These are phyloP conservation scores for Hololepta plana DNA, from an alignment of 2,888 invertebrate species.

Conservation along the genomic window DNA sequence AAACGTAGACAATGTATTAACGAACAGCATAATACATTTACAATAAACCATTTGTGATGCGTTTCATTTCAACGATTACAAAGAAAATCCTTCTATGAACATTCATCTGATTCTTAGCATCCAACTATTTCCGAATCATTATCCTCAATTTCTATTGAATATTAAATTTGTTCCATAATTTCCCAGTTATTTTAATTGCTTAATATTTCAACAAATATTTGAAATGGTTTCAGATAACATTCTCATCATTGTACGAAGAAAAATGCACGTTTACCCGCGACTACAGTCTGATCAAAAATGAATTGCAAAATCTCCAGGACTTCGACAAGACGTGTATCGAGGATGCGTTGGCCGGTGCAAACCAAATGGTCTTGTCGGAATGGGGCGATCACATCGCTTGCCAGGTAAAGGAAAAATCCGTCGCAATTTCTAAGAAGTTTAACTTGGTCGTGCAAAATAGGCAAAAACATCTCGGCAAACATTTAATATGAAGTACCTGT, in stretches of 20 bases:
- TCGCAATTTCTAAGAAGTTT: not conserved
- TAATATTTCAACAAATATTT: conserved; percentile 2
- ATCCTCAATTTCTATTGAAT: too few species aligned
- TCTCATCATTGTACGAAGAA: conserved; percentile 32
- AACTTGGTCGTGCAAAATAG: not conserved
- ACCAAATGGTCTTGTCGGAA: conserved; percentile 60
- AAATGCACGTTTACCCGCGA: conserved; percentile 79
- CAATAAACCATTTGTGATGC: too few species aligned
- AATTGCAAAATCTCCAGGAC: conserved; percentile 59
- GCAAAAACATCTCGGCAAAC: not conserved
- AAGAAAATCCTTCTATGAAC: too few species aligned
- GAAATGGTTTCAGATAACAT: conserved; percentile 21
- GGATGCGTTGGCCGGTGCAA: conserved; percentile 60
- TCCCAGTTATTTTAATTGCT: too few species aligned
- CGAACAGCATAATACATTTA: too few species aligned
- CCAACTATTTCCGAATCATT: too few species aligned
- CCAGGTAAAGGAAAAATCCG: conserved; percentile 35
- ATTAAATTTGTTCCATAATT: too few species aligned
- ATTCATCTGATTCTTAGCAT: too few species aligned
- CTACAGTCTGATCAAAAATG: conserved; percentile 58
- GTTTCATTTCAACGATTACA: too few species aligned
- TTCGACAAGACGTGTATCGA: conserved; percentile 78
- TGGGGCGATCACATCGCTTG: conserved; percentile 82
- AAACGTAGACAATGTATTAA: too few species aligned
- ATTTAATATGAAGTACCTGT: conserved; percentile 1